Base-by-base conservation (phyloP, 2,797 vertebrate genomes). In the Anguilla megastoma region DNA sequence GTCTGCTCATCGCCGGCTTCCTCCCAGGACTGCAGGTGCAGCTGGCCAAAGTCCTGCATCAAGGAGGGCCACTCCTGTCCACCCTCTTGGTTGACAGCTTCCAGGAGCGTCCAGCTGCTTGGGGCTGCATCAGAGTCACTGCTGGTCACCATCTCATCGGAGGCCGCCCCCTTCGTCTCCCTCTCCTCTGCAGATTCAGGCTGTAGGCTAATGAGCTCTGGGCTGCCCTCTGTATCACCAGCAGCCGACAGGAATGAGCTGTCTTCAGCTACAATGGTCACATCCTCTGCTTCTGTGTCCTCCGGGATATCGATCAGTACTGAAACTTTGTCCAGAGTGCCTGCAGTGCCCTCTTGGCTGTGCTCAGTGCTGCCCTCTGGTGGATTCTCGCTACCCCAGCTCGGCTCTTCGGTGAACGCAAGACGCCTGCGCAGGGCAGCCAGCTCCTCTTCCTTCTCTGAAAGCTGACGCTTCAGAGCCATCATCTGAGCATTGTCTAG, bases 21-120 rank as follows among this genome's bases (percentile, higher is more conserved):
- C 89, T 95, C 96, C 96, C 96, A 97, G 0, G 96, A 95, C 86
- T 96, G 95, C 76, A 95, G 71, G 85, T 94, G 94, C 2, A 95
- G 9, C 82, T 95, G 94, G 33, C 92, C 88, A 21, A 95, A 93
- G 86, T 96, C 95, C 89, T 96, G 95, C 87, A 92, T 69, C 27
- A 91, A 83, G 4, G 94, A 93, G 1, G 95, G 93, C 96, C 96
- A 97, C 84, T 97, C 96, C 90, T 95, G 95, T 87, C 93, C 91
- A 60, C 93, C 93, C 4, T 97, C 96, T 91, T 96, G 96, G 91
- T 95, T 96, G 85, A 96, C 88, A 71, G 96, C 95, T 80, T 97
- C 96, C 86, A 97, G 88, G 58, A 97, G 94, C 14, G 96, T 97
- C 96, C 96, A 97, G 94, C 96, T 97, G 92, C 95, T 97, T 91